Conservation (phyloP, 1,140 invertebrate genomes). For the Bombus waltoni region DNA sequence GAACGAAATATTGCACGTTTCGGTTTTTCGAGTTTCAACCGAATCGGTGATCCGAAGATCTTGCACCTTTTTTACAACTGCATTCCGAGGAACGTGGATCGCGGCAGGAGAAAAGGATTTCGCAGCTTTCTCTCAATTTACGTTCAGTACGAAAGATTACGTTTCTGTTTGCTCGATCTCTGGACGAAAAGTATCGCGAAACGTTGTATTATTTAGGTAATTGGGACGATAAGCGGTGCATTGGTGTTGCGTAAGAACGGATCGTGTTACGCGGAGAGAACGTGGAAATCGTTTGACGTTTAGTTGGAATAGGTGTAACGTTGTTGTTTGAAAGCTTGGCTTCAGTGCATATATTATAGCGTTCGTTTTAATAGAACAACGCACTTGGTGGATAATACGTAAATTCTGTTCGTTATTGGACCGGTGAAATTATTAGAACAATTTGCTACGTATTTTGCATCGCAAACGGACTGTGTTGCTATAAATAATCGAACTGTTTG, state of each 20-base stretch:
- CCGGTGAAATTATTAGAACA: background rate
- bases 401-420: background rate
- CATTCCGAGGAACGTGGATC: no score
- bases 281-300: background rate
- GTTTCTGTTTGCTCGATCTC: no score
- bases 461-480: background rate
- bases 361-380: no score
- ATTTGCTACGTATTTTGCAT: background rate
- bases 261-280: background rate
- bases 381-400: background rate
- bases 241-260: background rate
- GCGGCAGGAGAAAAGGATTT: no score
- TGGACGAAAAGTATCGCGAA: background rate
- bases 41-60: no score
- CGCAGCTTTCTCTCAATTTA: no score
- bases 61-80: no score
- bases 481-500: background rate
- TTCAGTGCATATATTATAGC: background rate
- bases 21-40: no score
- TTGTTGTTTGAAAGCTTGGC: background rate
- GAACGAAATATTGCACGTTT: no score
- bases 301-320: background rate
- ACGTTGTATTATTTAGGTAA: background rate
- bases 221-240: background rate
- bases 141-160: no score